A percentile compares a stretch with the other conserved stretches of the same genome.
These are phyloP conservation scores for Chelonus insularis DNA, from an alignment of 1,140 invertebrate species.

Conservation along the genomic window DNA sequence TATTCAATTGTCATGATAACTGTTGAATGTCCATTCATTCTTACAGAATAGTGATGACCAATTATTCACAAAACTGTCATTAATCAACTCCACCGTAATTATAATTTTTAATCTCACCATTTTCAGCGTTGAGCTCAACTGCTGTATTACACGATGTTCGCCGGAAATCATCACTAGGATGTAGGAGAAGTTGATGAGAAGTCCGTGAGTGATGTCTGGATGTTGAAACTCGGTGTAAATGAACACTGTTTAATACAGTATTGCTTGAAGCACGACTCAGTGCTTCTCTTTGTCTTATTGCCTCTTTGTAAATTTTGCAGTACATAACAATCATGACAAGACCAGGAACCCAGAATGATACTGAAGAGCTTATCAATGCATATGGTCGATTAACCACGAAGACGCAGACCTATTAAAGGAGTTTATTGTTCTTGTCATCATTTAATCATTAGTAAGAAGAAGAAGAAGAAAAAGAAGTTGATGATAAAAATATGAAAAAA, in stretches of 20 bases:
- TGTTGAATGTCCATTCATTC: too few species aligned
- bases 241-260: constrained; percentile 78
- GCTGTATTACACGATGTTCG: constrained; percentile 45
- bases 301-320: constrained; percentile 86
- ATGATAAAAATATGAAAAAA: too few species aligned
- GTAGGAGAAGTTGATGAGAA: constrained; percentile 68
- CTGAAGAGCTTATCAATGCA: constrained; percentile 84
- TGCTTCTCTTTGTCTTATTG: constrained; percentile 83
- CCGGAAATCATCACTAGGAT: constrained; percentile 64
- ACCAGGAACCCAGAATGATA: constrained; percentile 95
- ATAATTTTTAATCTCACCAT: constrained; percentile 43
- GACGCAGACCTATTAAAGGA: constrained; percentile 66
- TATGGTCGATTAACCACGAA: constrained; percentile 89
- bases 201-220: constrained; percentile 53
- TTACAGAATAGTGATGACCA: too few species aligned
- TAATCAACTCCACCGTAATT: not conserved
- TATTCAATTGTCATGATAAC: too few species aligned
- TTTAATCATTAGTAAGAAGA: too few species aligned
- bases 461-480: too few species aligned
- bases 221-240: constrained; percentile 66
- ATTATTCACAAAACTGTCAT: too few species aligned
- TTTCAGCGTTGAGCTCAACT: constrained; percentile 50
- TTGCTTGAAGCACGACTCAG: constrained; percentile 78
- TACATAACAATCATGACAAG: constrained; percentile 94
- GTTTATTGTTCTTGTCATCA: not conserved